phyloP scores from a whole-genome alignment of 2,888 invertebrate genomes.

The Ectemnius continuus region DNA sequence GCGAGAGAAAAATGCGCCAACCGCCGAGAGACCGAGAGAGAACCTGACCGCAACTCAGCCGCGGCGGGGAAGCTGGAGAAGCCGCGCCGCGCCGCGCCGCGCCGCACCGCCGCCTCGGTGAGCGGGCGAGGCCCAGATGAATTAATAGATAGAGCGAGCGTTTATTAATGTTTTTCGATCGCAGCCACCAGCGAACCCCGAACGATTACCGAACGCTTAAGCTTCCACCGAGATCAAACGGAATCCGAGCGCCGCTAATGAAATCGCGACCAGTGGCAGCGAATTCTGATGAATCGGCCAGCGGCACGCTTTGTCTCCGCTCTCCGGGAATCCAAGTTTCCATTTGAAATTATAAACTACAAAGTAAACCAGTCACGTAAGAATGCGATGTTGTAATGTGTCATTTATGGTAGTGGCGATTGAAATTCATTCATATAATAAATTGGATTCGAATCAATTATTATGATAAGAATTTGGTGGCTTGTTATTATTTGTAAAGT shows the following conservation, averaged over 20 bases:
- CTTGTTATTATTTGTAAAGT: no score
- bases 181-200: slow-evolving; percentile 2
- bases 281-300: not conserved
- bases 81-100: no score
- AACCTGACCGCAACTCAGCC: slow-evolving; percentile 3
- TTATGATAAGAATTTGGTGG: no score
- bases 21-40: slow-evolving; percentile 10
- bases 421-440: no score
- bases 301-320: no score
- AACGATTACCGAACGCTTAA: not conserved
- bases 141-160: slow-evolving; percentile 26
- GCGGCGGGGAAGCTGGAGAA: not conserved
- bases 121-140: slow-evolving; percentile 19
- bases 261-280: not conserved
- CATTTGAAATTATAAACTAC: no score
- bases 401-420: no score
- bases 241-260: slow-evolving; percentile 14
- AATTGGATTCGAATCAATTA: no score
- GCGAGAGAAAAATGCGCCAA: slow-evolving; percentile 4
- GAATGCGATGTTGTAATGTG: no score
- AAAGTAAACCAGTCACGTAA: no score
- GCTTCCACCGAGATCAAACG: slow-evolving; percentile 17
- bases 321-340: no score
- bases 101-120: slow-evolving; percentile 2
- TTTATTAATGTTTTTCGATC: slow-evolving; percentile 32